phyloP scores from a whole-genome alignment of 2,797 vertebrate species.

The Neosalanx taihuensis region DNA sequence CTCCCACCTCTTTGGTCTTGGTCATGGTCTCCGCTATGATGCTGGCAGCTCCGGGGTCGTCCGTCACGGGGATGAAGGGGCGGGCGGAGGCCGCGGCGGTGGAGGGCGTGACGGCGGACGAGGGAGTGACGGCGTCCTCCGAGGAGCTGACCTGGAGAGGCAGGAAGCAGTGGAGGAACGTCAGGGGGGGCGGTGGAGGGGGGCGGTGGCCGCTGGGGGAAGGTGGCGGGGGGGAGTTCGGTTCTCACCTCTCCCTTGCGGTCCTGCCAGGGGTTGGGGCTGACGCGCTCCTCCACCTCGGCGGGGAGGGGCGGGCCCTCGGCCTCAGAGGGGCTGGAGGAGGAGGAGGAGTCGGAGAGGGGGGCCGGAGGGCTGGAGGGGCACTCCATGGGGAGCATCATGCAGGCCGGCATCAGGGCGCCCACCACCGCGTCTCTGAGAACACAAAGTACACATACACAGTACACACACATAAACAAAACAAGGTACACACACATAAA shows the following conservation, averaged over 20 bases:
- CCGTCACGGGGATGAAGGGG: slow-evolving; percentile 97
- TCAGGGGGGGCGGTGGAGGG: background rate
- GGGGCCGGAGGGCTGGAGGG: slow-evolving; percentile 86
- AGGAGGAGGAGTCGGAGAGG: slow-evolving; percentile 78
- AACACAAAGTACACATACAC: background rate
- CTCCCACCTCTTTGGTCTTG: slow-evolving; percentile 92
- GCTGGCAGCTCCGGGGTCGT: slow-evolving; percentile 96
- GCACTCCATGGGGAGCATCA: slow-evolving; percentile 95
- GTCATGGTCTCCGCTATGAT: slow-evolving; percentile 99
- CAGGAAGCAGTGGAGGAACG: background rate
- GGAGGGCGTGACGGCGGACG: slow-evolving; percentile 92
- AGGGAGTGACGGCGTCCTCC: slow-evolving; percentile 90
- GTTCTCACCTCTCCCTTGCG: slow-evolving; percentile 86
- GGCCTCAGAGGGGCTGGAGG: slow-evolving; percentile 78
- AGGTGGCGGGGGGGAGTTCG: background rate
- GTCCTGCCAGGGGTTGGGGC: slow-evolving; percentile 94
- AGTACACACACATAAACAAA: slow-evolving; percentile 26
- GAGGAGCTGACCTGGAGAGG: slow-evolving; percentile 78
- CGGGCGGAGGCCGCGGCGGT: slow-evolving; percentile 87
- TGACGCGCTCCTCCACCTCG: slow-evolving; percentile 86
- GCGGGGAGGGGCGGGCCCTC: slow-evolving; percentile 77
- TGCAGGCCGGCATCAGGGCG: slow-evolving; percentile 94
- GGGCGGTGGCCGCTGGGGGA: background rate
- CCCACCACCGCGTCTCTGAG: slow-evolving; percentile 90
- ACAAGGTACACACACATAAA: too few species aligned